phyloP scores from a whole-genome alignment of 2,113 vertebrate genomes.

The Mormyrus iriodes region DNA sequence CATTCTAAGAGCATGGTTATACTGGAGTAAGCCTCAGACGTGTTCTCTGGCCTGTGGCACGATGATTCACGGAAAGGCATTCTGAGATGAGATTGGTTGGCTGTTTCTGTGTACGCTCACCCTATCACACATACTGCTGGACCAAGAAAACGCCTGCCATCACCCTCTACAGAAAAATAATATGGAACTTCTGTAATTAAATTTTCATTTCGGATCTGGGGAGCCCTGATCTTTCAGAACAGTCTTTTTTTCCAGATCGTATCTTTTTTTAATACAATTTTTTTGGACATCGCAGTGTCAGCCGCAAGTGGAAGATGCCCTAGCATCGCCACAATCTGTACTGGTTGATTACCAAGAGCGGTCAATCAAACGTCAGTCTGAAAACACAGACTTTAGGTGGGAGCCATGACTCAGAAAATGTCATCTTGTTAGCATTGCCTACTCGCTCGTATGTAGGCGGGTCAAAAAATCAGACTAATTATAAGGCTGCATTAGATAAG shows the following conservation, averaged over 20 bases:
- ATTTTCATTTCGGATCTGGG: neutral
- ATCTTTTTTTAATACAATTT: neutral
- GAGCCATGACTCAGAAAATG: neutral
- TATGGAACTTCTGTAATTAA: neutral
- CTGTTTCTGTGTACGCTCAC: neutral
- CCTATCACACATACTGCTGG: neutral
- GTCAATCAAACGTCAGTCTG: neutral
- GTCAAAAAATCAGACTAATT: conserved; percentile 1
- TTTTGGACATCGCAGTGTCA: neutral
- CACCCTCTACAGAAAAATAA: neutral
- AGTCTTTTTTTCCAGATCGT: neutral
- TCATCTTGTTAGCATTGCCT: neutral
- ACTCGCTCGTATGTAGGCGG: neutral
- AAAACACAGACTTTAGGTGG: neutral
- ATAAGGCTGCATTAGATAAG: neutral
- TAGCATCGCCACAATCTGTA: neutral
- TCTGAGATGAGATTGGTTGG: neutral
- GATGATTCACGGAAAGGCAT: neutral
- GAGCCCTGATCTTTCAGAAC: neutral
- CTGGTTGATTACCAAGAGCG: neutral
- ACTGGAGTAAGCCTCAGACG: conserved; percentile 11
- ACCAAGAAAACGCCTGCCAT: neutral
- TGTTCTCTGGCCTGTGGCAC: neutral
- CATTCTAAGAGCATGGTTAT: conserved; percentile 7
- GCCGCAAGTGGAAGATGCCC: neutral